Evolutionary conservation across 2,888 invertebrate species (phyloP), one percentile per base, ranked within the genome.

Genomic region (Melanargia galathea): DNA sequence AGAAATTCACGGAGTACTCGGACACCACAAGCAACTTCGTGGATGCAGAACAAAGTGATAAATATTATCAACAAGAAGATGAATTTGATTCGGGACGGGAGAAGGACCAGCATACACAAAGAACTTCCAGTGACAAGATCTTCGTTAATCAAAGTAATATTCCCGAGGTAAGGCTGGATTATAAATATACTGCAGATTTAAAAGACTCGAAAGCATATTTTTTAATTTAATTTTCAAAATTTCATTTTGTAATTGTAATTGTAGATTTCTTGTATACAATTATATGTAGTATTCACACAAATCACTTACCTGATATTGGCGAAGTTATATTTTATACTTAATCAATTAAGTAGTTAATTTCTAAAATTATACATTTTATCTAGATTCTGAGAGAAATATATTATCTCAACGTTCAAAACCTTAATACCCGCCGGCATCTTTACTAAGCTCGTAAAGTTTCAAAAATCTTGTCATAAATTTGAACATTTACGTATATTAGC

Each of bases 1-100:
- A 81, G 51, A 76, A 75, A 58, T 77, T 86, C 2, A 75, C 78
- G 10, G 81, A 79, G 57, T 84, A 79, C 62, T 70, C 63, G 33
- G 54, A 62, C 11, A 48, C 33, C 6, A 20, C n/a, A 55, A 67
- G 26, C 26, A 49, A n/a, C 4, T n/a, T 49, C 4, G 18, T 22
- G 13, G 54, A 62, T 40, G 22, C 40, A 8, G 49, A 51, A 11
- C 46, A 61, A 20, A 35, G 11, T 33, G 33, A 35, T 20, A 33
- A 20, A 20, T 18, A 30, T 33, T 35, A 35, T 35, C 20, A 52
- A 18, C 18, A 20, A 7, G 52, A 35, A 51, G 18, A 30, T 30
- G 10, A 16, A 2, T 16, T 7, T 5, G 51, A 30, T 51, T 18
- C 16, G 11, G 30, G 2, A 30, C 4, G 30, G 51, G 18, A 30